A percentile compares a stretch with the other conserved stretches of the same genome.
These are phyloP conservation scores for Julus scanicus DNA, from an alignment of 2,888 invertebrate species.

Conservation along the genomic window DNA sequence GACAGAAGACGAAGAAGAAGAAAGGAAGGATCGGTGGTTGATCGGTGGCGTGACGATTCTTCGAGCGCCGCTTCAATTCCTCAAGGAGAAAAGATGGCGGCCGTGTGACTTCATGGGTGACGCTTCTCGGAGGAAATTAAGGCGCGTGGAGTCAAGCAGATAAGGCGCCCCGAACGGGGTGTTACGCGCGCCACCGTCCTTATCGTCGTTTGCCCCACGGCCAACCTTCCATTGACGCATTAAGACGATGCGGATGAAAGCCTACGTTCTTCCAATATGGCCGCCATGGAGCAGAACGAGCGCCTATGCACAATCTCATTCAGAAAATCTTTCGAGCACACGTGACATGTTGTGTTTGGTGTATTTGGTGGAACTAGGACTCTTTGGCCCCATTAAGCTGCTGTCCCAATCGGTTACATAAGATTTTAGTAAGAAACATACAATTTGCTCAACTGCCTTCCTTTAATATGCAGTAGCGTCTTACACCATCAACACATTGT, in stretches of 20 bases:
- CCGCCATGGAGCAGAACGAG: neutral
- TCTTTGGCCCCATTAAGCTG: too few relatives aligned
- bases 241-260: constrained; percentile 1
- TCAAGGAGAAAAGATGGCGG: constrained; percentile 21
- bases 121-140: neutral
- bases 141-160: constrained; percentile 42
- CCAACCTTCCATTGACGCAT: constrained; percentile 7
- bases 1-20: neutral
- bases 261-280: neutral
- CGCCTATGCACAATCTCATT: constrained; percentile 23
- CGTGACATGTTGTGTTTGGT: neutral
- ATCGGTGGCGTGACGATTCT: neutral
- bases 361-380: neutral
- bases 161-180: constrained; percentile 16
- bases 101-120: constrained; percentile 30
- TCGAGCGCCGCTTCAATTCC: constrained; percentile 20
- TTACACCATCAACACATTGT: too few relatives aligned
- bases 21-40: neutral
- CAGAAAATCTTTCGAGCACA: neutral
- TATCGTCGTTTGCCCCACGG: constrained; percentile 8
- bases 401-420: too few relatives aligned
- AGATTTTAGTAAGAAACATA: too few relatives aligned
- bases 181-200: constrained; percentile 30
- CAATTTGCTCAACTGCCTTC: too few relatives aligned
- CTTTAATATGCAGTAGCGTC: too few relatives aligned